Evolutionary conservation across 2,797 vertebrate species (phyloP).

Genomic region (Brachyalestes nurse): DNA sequence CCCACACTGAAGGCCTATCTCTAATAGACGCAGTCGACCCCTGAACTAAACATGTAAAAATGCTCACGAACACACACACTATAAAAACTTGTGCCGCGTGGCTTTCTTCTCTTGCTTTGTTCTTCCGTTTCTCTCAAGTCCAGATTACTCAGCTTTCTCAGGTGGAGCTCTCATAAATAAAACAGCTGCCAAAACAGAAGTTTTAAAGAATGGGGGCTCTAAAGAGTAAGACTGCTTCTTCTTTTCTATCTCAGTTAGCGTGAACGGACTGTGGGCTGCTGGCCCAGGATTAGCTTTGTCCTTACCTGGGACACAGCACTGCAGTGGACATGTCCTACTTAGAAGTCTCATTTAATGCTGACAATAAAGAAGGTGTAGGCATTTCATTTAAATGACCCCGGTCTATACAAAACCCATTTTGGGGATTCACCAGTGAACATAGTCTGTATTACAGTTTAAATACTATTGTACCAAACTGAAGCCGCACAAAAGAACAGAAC

Average conservation of each 20-base stretch:
- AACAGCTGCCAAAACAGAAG: neutral
- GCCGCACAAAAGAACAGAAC: no score
- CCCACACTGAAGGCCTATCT: no score
- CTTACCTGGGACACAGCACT: neutral
- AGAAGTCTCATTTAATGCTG: neutral
- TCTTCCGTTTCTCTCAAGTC: neutral
- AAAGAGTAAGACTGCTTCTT: neutral
- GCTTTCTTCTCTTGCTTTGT: neutral
- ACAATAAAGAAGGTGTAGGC: no score
- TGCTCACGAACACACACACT: neutral
- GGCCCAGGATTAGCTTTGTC: neutral
- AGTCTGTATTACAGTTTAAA: no score
- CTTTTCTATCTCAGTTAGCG: neutral
- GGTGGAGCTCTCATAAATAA: neutral
- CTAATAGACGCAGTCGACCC: no score
- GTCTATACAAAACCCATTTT: no score
- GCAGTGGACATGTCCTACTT: neutral
- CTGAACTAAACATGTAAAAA: neutral
- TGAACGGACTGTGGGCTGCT: neutral
- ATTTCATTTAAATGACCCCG: no score
- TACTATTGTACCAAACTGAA: no score
- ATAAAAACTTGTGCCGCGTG: neutral
- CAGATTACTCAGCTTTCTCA: neutral
- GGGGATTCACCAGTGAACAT: no score
- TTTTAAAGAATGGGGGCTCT: neutral